phyloP scores from a whole-genome alignment of 2,888 invertebrate species.

The Orthosia gracilis region DNA sequence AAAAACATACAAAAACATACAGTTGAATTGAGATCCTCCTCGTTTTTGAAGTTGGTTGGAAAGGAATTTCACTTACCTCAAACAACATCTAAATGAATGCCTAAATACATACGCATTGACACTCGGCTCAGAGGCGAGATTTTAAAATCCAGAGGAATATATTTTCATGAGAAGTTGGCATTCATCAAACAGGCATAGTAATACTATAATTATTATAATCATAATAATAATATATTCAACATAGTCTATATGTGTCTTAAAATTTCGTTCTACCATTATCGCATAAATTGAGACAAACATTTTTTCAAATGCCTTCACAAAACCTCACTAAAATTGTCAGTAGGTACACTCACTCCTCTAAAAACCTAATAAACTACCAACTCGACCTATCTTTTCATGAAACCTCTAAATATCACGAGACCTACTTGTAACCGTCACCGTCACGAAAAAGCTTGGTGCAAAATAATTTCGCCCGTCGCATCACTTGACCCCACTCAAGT shows the following conservation, averaged over 20 bases:
- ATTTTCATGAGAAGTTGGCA: too few species aligned
- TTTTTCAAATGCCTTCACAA: background rate
- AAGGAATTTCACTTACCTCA: too few species aligned
- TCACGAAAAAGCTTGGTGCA: slow-evolving; percentile 67
- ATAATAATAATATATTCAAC: too few species aligned
- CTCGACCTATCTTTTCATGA: slow-evolving; percentile 26
- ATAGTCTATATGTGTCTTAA: background rate
- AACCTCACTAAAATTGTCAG: background rate
- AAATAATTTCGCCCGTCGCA: slow-evolving; percentile 72
- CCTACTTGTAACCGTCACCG: slow-evolving; percentile 36
- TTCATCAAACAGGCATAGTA: too few species aligned
- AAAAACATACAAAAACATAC: too few species aligned
- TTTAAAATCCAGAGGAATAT: too few species aligned
- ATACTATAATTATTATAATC: too few species aligned
- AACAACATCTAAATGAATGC: too few species aligned
- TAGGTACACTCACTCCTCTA: slow-evolving; percentile 1
- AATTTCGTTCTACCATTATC: background rate
- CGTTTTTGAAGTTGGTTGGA: too few species aligned
- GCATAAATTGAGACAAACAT: background rate
- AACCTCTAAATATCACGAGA: slow-evolving; percentile 51
- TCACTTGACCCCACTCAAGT: slow-evolving; percentile 78
- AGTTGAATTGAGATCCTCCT: too few species aligned
- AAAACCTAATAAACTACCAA: slow-evolving; percentile 20
- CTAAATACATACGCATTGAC: too few species aligned
- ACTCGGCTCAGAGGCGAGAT: too few species aligned